Evolutionary conservation across 2,888 invertebrate genomes (phyloP), one percentile per base, ranked within the genome.

Genomic region (Podotricha telesiphe): DNA sequence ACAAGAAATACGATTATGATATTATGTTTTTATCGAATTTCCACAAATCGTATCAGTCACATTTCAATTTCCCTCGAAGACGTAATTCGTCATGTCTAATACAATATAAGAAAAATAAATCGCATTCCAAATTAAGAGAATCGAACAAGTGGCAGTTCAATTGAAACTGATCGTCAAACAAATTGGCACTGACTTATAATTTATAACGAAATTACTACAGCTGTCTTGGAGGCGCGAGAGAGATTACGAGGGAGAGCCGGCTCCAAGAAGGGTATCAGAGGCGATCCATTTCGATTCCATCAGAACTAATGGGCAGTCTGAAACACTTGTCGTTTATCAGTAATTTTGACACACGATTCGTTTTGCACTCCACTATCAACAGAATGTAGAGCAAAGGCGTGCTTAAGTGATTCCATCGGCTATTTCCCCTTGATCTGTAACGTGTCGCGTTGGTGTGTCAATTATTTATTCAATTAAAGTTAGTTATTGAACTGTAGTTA

Each of bases 251-350:
- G 53, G 28, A 2, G 13, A 2, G 2, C 42, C 13, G 1, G 2
- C 1, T 11, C 6, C n/a, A 11, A 22, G 58, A 42, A 61, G 67
- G 67, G 67, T 51, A 61, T 61, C 67, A 6, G 11, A 45, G 10
- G 51, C 53, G 40, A 67, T 67, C 61, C 51, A 61, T 67, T 61
- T 34, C 42, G 61, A 61, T 67, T 19, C 42, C 28, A 53, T 67
- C 67, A 20, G 28, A 37, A 34, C 34, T 61, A 61, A 67, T 67
- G 34, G 55, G 55, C 51, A 67, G 34, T 37, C 50, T 15, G 19
- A 34, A 62, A 62, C 67, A 53, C 59, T 67, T 67, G 50, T 61
- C 67, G 42, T 67, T 67, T 51, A 67, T 67, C 67, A 67, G 61
- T 67, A 45, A 2, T 13, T 61, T 42, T 51, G 67, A 67, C 67